A percentile compares a stretch with the other conserved stretches of the same genome.
phyloP scores from a whole-genome alignment of 2,797 vertebrate genomes.

The Danio choprae region DNA sequence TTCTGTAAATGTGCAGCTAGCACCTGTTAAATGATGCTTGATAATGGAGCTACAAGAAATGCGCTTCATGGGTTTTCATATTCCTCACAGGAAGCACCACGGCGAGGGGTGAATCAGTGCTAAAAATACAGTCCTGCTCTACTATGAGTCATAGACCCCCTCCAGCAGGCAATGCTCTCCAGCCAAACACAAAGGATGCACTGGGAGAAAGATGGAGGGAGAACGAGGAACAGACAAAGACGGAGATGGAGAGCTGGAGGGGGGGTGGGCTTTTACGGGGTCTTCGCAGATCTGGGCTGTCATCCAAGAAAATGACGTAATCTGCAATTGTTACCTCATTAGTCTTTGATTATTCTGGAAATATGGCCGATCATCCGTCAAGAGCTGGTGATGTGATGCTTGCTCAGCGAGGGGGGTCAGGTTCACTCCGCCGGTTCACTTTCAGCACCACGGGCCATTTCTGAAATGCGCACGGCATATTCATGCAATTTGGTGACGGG shows the following conservation, averaged over 20 bases:
- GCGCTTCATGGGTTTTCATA: slow-evolving; percentile 35
- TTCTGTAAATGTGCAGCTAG: slow-evolving; percentile 6
- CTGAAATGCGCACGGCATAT: slow-evolving; percentile 27
- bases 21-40: slow-evolving; percentile 52
- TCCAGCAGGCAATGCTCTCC: slow-evolving; percentile 50
- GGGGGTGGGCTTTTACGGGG: slow-evolving; percentile 37
- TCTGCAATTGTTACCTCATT: slow-evolving; percentile 71
- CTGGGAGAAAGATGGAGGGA: slow-evolving; percentile 46
- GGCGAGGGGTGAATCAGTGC: slow-evolving; percentile 52
- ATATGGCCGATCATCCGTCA: slow-evolving; percentile 66
- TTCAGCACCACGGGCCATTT: slow-evolving; percentile 38
- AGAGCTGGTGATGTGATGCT: slow-evolving; percentile 50
- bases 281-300: slow-evolving; percentile 57
- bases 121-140: slow-evolving; percentile 74
- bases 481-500: slow-evolving; percentile 15
- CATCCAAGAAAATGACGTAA: slow-evolving; percentile 68
- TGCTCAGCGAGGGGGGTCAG: slow-evolving; percentile 24
- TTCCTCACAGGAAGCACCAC: slow-evolving; percentile 45
- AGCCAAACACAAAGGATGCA: slow-evolving; percentile 54
- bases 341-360: slow-evolving; percentile 62
- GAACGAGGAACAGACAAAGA: slow-evolving; percentile 36
- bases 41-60: slow-evolving; percentile 37
- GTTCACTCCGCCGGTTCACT: slow-evolving; percentile 30
- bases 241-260: slow-evolving; percentile 18
- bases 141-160: slow-evolving; percentile 65